Base-by-base conservation (phyloP, 2,113 vertebrate genomes). In the Glaucidium brasilianum region DNA sequence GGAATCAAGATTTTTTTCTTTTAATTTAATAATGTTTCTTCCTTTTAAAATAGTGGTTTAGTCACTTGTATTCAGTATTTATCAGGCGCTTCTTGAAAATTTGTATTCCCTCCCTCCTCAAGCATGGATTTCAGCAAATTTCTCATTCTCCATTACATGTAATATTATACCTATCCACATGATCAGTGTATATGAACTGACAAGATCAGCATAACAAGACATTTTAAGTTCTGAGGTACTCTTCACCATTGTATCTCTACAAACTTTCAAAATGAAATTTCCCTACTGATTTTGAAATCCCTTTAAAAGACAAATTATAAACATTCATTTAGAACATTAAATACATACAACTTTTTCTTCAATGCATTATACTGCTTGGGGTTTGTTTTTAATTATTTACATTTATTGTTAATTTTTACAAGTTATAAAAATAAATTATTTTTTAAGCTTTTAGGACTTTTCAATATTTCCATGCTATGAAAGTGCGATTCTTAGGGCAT, bases 81-180 rank as follows among this genome's bases (percentile, higher is more conserved):
- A 69, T 12, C 30, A 60, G 49, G 3, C 1, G 1, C 15, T 85
- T 89, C 59, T 87, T 90, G 66, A 95, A 95, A 95, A 92, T 10
- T 66, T 21, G 53, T 89, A 66, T 88, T 94, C 9, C 23, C 32
- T 87, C 35, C 32, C 37, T 91, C n/a, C 66, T 83, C 41, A 83
- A 92, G 89, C 80, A 75, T 73, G 71, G 80, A 95, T 96, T 97
- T 94, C 93, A 96, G 77, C 55, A 91, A 95, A 93, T 91, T 96
- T 96, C 63, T 90, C 12, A 39, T 96, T 91, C 91, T 95, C 93
- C 34, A 64, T 95, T 96, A 91, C 94, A 92, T 90, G 92, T 94
- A 95, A 97, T 59, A 55, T 73, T 96, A 97, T 80, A 88, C 22
- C 6, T 41, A 73, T 17, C 47, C 87, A 85, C 80, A 92, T 94